Percentiles rank a stretch among this genome's conserved stretches.
phyloP scores from a whole-genome alignment of 2,113 vertebrate species.

The Taxidea taxus region DNA sequence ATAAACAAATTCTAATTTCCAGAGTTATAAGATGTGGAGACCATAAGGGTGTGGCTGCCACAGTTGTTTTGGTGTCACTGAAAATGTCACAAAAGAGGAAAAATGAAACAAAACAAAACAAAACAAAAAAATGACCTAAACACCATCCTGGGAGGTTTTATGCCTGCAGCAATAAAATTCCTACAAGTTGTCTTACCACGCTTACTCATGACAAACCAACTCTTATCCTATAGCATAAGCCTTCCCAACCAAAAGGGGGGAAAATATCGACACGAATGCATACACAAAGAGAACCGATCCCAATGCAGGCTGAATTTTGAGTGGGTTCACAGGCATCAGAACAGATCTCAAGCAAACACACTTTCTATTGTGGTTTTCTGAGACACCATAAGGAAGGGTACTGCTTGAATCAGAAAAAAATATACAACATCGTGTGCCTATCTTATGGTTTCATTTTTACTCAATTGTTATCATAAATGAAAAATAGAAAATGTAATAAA shows the following conservation, averaged over 20 bases:
- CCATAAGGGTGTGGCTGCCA: accelerated
- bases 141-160: not conserved
- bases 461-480: not conserved
- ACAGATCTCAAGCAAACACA: not conserved
- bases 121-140: not conserved
- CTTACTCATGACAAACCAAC: not conserved
- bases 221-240: not conserved
- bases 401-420: not conserved
- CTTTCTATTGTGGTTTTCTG: accelerated
- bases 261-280: not conserved
- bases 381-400: accelerated
- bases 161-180: accelerated
- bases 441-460: not conserved
- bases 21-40: not conserved
- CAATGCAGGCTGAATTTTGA: accelerated
- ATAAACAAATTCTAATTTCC: not conserved
- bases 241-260: accelerated
- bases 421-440: accelerated
- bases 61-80: not conserved
- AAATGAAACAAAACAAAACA: not conserved
- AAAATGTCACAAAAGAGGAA: too few relatives aligned
- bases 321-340: not conserved
- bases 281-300: accelerated
- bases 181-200: accelerated
- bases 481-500: not conserved